Percentiles rank a stretch among this genome's conserved stretches.
These are phyloP conservation scores for Pampus argenteus DNA, from an alignment of 2,797 vertebrate genomes.

Conservation along the genomic window DNA sequence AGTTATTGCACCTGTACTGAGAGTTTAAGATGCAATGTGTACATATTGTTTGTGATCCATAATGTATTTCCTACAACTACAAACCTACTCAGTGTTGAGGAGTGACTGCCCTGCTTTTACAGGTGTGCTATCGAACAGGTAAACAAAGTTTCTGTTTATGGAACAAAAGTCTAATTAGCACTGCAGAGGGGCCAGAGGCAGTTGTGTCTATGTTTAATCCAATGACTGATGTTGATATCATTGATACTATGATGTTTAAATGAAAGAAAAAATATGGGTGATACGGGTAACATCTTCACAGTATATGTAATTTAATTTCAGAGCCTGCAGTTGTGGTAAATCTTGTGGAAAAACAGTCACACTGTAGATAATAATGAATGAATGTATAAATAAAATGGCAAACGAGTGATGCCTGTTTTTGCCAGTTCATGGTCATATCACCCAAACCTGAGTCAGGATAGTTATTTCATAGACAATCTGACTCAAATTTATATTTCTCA, in stretches of 20 bases:
- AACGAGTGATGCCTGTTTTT: not conserved
- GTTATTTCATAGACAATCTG: not conserved
- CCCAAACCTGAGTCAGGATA: conserved; percentile 1
- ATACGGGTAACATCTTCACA: not conserved
- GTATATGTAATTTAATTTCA: conserved; percentile 1
- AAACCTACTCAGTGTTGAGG: too few species aligned
- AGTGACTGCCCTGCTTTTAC: too few species aligned
- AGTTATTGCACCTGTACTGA: too few species aligned
- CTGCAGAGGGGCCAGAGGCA: too few species aligned
- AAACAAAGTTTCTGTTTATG: not conserved
- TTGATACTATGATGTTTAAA: not conserved
- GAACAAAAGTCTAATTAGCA: not conserved
- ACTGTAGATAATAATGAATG: not conserved
- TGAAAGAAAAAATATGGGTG: not conserved
- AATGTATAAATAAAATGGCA: not conserved
- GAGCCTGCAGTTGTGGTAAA: conserved; percentile 14
- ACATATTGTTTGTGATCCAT: too few species aligned
- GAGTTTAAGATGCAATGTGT: too few species aligned
- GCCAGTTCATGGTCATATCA: not conserved
- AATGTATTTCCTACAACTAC: too few species aligned
- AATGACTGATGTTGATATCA: too few species aligned
- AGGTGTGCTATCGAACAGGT: too few species aligned
- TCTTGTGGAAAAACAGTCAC: too few species aligned
- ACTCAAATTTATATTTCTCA: not conserved
- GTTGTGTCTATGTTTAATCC: too few species aligned